Conservation (phyloP, 2,113 vertebrate species). For the Phaetusa simplex region DNA sequence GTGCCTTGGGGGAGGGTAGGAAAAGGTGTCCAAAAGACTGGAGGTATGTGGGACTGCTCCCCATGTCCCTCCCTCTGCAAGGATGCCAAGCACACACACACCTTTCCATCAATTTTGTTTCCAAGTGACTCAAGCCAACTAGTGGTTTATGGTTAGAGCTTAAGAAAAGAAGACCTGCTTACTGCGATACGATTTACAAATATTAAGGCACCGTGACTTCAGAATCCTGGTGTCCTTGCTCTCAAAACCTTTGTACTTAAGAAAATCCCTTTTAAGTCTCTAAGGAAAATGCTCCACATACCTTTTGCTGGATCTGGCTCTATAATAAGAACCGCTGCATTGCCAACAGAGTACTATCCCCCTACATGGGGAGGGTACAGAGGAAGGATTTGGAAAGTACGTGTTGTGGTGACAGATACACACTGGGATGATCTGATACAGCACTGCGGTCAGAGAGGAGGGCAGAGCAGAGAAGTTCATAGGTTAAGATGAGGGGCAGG, state of each 20-base stretch:
- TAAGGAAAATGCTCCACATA: conserved; percentile 1
- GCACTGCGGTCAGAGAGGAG: background rate
- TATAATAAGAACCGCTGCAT: background rate
- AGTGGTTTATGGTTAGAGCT: conserved; percentile 53
- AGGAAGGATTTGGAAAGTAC: background rate
- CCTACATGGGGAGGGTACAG: background rate
- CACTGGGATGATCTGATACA: background rate
- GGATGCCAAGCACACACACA: background rate
- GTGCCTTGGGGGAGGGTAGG: background rate
- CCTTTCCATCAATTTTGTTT: conserved; percentile 27
- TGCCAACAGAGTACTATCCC: background rate
- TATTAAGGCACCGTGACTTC: conserved; percentile 9
- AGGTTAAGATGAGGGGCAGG: background rate
- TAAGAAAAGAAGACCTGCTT: conserved; percentile 30
- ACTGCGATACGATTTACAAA: conserved; percentile 38
- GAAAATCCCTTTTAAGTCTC: conserved; percentile 47
- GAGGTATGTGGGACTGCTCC: background rate
- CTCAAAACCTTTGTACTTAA: conserved; percentile 27
- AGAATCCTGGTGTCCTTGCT: conserved; percentile 49
- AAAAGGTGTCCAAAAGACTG: background rate
- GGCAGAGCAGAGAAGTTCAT: background rate
- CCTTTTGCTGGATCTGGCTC: background rate
- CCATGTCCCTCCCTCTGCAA: background rate
- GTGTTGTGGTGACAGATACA: background rate
- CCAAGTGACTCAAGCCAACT: conserved; percentile 21